A percentile compares a stretch with the other conserved stretches of the same genome.
These are phyloP conservation scores for Epinotia brunnichana DNA, from an alignment of 2,888 invertebrate genomes.

Conservation along the genomic window DNA sequence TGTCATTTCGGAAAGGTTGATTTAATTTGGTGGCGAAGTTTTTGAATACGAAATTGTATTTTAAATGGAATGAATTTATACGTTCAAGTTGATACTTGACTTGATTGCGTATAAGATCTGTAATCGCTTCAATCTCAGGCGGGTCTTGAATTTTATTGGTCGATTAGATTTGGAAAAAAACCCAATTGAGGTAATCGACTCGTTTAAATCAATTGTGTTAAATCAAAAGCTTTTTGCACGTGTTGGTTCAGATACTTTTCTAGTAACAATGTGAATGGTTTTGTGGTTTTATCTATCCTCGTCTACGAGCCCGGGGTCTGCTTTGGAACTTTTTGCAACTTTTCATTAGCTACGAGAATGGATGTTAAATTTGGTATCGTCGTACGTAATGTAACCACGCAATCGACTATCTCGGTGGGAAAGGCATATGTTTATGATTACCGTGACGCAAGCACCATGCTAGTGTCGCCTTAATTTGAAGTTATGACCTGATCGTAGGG, in stretches of 20 bases:
- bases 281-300: too few relatives aligned
- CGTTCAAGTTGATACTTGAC: constrained; percentile 34
- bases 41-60: constrained; percentile 42
- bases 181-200: constrained; percentile 3
- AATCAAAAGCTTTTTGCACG: too few relatives aligned
- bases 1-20: constrained; percentile 49
- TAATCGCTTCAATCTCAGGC: constrained; percentile 36
- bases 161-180: constrained; percentile 20
- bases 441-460: constrained; percentile 13
- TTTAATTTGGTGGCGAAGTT: constrained; percentile 38
- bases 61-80: constrained; percentile 42
- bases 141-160: constrained; percentile 24
- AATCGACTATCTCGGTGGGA: background rate
- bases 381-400: background rate
- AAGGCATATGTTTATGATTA: constrained; percentile 14
- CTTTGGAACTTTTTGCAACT: too few relatives aligned
- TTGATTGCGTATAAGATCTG: constrained; percentile 40
- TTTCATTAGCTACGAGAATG: background rate
- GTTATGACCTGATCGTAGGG: constrained; percentile 14
- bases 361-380: constrained; percentile 3
- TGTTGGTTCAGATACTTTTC: too few relatives aligned
- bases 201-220: too few relatives aligned
- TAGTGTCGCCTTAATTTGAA: constrained; percentile 35
- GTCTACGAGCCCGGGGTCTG: too few relatives aligned
- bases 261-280: too few relatives aligned